Evolutionary conservation across 1,140 invertebrate species (phyloP), one percentile per base, ranked within the genome.

Genomic region (Belonocnema kinseyi): DNA sequence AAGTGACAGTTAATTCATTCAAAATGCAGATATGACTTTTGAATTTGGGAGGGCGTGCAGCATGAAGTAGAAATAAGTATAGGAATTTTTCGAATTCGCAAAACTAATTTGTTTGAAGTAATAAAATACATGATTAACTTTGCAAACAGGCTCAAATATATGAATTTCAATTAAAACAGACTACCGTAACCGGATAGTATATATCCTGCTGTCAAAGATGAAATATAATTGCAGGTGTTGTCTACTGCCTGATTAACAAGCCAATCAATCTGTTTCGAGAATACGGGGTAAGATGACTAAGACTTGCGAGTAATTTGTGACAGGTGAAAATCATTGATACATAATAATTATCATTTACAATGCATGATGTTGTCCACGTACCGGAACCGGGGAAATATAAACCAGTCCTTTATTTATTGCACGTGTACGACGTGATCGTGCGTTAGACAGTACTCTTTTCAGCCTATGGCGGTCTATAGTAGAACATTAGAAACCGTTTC

Each of bases 381-480:
- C 77, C 73, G 76, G 76, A 77, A 79, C 77, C 73, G 61, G 76
- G 76, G 79, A 80, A 82, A 80, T 79, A 76, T 80, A 79, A 82
- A 77, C 81, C 78, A 76, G 77, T 76, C 61, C 77, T 83, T 80
- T 83, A 83, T 83, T 80, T 80, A 77, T 77, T 83, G 79, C 81
- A 83, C 81, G 79, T 80, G 79, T 79, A 80, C 70, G 79, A 80
- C 77, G 81, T 80, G 81, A 83, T 78, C 74, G 77, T 40, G 72
- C 71, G 76, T 80, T 75, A 80, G 77, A 78, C 74, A 73, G 74
- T 54, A 72, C 79, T 74, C 79, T 78, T 83, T 50, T 51, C 72
- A 79, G 78, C 74, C 73, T 52, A 56, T 78, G 79, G 75, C 79
- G 58, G 72, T 77, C 58, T 75, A 80, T 73, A 66, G 75, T 77